Conservation (phyloP, 1,140 invertebrate genomes). For the Ceratitis capitata region DNA sequence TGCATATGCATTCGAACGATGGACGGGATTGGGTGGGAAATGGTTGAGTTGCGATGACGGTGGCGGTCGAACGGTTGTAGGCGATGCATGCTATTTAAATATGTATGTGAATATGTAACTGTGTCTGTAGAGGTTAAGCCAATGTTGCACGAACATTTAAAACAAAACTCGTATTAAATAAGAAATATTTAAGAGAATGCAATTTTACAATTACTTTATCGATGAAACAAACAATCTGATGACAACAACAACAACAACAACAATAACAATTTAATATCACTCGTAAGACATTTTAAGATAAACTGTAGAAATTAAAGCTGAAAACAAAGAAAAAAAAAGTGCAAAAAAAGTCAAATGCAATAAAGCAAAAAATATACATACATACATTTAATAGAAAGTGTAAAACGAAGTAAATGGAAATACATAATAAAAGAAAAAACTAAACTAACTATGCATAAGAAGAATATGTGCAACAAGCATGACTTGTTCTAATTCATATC, state of each 20-base stretch:
- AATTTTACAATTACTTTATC: constrained; percentile 26
- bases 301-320: neutral
- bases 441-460: neutral
- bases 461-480: neutral
- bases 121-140: constrained; percentile 17
- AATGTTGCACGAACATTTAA: constrained; percentile 29
- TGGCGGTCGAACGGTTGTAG: neutral
- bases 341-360: neutral
- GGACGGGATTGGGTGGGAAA: neutral
- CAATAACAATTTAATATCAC: neutral
- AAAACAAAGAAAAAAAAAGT: neutral
- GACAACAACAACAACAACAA: too few species aligned
- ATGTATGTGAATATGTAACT: neutral
- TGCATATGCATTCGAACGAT: neutral
- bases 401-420: neutral
- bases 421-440: neutral
- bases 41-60: too few species aligned
- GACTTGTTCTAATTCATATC: constrained; percentile 3
- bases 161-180: constrained; percentile 33
- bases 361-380: neutral
- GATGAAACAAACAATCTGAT: neutral
- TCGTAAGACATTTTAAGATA: constrained; percentile 11
- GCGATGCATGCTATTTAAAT: neutral
- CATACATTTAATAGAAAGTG: constrained; percentile 5
- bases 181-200: neutral